A percentile compares a stretch with the other conserved stretches of the same genome.
phyloP scores from a whole-genome alignment of 2,113 vertebrate genomes.

The Macaca fascicularis region T2T-MFA8v1.1 NC_088379.1:35844001-35844500 shows the following conservation, averaged over 20 bases:
- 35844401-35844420: neutral
- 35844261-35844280: neutral
- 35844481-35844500: neutral
- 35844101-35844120: neutral
- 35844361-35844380: neutral
- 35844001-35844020: neutral
- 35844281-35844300: neutral
- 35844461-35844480: neutral
- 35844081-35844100: neutral
- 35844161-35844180: neutral
- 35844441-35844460: neutral
- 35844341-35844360: neutral
- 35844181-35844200: neutral
- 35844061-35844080: neutral
- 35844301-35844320: neutral
- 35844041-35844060: neutral
- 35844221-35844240: neutral
- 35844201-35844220: neutral
- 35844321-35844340: neutral
- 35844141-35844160: neutral
- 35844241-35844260: neutral
- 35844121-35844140: neutral
- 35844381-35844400: neutral
- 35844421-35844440: neutral
- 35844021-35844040: neutral